Conservation (phyloP, 2,888 invertebrate genomes). For the Oligia fasciuncula region DNA sequence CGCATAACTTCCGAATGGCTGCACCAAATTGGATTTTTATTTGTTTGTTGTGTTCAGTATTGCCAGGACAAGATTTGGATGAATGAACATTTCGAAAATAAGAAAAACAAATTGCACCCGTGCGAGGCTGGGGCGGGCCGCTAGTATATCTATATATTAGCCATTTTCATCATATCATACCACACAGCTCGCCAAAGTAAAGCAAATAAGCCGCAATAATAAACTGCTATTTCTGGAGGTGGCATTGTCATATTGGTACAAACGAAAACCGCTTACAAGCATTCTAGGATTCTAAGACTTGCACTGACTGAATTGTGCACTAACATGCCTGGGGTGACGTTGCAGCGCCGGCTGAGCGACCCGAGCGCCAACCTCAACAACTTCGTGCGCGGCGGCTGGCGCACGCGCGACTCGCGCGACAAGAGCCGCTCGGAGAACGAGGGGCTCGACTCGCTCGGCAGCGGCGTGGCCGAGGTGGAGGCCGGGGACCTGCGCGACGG, state of each 20-base stretch:
- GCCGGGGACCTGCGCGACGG: constrained; percentile 95
- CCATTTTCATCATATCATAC: background rate
- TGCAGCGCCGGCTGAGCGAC: constrained; percentile 96
- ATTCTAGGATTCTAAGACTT: background rate
- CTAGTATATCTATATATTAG: background rate
- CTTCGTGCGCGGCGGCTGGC: constrained; percentile 95
- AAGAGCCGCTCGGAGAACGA: constrained; percentile 97
- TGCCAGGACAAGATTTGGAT: too few relatives aligned
- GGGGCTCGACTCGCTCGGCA: constrained; percentile 95
- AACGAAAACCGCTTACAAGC: background rate
- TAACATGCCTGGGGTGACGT: constrained; percentile 13
- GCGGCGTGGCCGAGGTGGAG: constrained; percentile 97
- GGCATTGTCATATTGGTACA: background rate
- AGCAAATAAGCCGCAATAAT: background rate
- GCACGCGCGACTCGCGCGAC: constrained; percentile 91
- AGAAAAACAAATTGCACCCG: too few relatives aligned
- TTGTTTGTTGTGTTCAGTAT: too few relatives aligned
- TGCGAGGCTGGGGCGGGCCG: too few relatives aligned
- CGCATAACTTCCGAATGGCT: too few relatives aligned
- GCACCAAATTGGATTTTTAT: too few relatives aligned
- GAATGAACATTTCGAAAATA: too few relatives aligned
- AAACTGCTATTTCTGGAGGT: background rate
- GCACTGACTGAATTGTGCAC: background rate
- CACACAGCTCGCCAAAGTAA: background rate
- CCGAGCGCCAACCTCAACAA: constrained; percentile 97